phyloP scores from a whole-genome alignment of 2,888 invertebrate species.

The Yponomeuta cagnagella region DNA sequence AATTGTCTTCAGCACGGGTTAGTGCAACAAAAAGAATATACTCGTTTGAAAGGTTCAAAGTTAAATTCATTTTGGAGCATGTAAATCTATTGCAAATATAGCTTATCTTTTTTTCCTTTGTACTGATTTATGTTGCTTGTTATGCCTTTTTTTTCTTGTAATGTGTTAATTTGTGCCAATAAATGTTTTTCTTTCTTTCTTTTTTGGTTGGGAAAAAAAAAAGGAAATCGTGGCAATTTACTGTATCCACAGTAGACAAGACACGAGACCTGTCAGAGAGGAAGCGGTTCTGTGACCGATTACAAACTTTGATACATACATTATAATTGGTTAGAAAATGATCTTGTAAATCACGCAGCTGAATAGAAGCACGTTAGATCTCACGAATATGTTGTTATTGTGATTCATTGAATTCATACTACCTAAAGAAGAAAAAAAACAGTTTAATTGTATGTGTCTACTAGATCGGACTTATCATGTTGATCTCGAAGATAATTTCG shows the following conservation, averaged over 20 bases:
- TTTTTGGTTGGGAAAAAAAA: neutral
- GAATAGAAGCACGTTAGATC: conserved; percentile 55
- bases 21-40: too few species aligned
- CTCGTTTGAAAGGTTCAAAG: too few species aligned
- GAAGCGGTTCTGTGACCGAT: neutral
- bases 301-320: conserved; percentile 35
- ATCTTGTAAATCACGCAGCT: conserved; percentile 56
- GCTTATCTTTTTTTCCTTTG: neutral
- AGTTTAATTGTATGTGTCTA: conserved; percentile 3
- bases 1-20: too few species aligned
- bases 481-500: conserved; percentile 1
- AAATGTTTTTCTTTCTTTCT: neutral
- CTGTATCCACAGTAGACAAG: neutral
- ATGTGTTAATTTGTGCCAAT: too few species aligned
- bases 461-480: neutral
- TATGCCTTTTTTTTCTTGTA: too few species aligned
- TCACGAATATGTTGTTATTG: conserved; percentile 47
- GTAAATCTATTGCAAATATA: neutral
- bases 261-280: conserved; percentile 8
- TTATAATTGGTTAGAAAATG: conserved; percentile 48
- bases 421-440: conserved; percentile 1
- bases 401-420: conserved; percentile 41
- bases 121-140: too few species aligned
- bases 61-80: neutral
- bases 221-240: neutral